phyloP scores from a whole-genome alignment of 30 jellyfish, hydroid and myxozoan species.

The Chironex yamaguchii region DNA sequence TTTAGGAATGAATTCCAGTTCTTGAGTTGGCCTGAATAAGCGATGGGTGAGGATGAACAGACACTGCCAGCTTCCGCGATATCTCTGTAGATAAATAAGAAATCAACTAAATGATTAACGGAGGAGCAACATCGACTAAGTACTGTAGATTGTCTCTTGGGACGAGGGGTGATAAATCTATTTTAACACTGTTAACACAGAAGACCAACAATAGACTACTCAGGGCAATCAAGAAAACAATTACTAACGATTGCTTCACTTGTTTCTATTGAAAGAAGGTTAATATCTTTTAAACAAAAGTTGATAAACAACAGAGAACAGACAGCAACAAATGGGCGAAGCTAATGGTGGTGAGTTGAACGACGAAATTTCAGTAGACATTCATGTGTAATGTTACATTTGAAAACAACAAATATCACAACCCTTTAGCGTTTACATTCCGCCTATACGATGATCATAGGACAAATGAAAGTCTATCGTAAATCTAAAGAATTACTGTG shows the following conservation, averaged over 20 bases:
- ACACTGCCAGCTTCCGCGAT: too few species aligned
- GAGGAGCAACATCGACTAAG: too few species aligned
- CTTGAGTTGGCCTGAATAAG: too few species aligned
- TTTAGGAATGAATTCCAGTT: neutral
- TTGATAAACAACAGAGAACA: neutral
- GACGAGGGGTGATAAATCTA: neutral
- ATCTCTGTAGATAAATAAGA: too few species aligned
- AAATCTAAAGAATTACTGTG: too few species aligned
- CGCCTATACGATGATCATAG: neutral
- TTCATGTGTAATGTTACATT: too few species aligned
- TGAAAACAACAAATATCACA: too few species aligned
- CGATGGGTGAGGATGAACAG: too few species aligned
- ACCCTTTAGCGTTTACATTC: neutral
- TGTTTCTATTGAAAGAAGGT: neutral
- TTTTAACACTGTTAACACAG: neutral
- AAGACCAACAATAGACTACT: neutral
- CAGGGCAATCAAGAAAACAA: neutral
- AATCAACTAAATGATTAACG: too few species aligned
- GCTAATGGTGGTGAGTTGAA: too few species aligned
- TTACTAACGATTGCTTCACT: neutral
- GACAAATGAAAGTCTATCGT: neutral
- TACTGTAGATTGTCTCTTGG: neutral
- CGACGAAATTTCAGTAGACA: too few species aligned
- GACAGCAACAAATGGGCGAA: neutral
- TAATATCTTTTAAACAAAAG: neutral